These are phyloP conservation scores for Hymenochirus boettgeri DNA, from an alignment of 2,113 vertebrate genomes.

Conservation along the genomic window DNA sequence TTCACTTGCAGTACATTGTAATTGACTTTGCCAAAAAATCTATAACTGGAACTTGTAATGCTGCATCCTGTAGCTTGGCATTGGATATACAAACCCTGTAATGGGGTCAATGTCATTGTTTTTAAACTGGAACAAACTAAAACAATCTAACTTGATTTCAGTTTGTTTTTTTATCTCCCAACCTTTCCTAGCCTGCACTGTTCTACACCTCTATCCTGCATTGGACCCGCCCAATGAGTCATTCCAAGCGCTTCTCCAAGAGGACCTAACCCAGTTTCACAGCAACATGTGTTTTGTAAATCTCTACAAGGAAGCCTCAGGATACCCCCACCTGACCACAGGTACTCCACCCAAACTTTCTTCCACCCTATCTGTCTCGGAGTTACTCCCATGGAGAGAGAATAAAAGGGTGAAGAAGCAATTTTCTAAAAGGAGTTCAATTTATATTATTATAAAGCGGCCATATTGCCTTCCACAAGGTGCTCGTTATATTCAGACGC, in stretches of 20 bases:
- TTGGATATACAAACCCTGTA: no score
- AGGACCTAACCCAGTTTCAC: slow-evolving; percentile 40
- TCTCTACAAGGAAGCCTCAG: slow-evolving; percentile 37
- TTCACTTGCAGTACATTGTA: no score
- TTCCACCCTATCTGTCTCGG: slow-evolving; percentile 16
- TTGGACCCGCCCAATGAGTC: slow-evolving; percentile 37
- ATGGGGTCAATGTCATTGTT: neutral
- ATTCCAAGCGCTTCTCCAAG: slow-evolving; percentile 39
- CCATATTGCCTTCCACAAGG: no score
- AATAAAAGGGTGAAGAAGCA: no score
- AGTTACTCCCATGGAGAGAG: neutral
- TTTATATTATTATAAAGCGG: no score
- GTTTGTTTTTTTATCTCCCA: slow-evolving; percentile 26
- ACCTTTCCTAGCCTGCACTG: slow-evolving; percentile 25
- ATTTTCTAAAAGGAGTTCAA: no score
- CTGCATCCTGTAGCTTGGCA: no score
- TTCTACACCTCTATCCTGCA: slow-evolving; percentile 36
- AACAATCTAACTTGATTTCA: slow-evolving; percentile 7
- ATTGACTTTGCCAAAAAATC: no score
- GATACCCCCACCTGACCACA: slow-evolving; percentile 35
- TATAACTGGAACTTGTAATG: no score
- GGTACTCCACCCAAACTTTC: slow-evolving; percentile 23
- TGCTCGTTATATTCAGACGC: no score
- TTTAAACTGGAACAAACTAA: neutral
- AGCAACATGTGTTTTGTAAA: slow-evolving; percentile 39